Evolutionary conservation across 2,113 vertebrate genomes (phyloP).

Genomic region (Brachyhypopomus gauderio): DNA sequence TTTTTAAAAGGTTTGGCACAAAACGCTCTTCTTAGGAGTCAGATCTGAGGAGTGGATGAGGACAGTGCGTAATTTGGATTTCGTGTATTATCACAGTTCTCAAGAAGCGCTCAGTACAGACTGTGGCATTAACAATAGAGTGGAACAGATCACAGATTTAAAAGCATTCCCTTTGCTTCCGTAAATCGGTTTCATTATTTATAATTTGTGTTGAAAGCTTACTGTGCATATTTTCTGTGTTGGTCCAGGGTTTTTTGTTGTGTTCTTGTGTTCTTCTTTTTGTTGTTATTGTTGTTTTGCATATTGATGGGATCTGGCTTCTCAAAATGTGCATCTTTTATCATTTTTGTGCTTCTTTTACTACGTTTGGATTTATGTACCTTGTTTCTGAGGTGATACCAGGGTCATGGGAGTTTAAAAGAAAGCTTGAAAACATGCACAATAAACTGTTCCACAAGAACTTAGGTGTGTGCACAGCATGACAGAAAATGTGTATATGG

Average conservation of each 20-base stretch:
- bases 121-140: background rate
- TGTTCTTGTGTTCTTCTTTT: too few relatives aligned
- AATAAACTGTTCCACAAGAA: background rate
- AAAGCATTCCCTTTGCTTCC: background rate
- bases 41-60: too few relatives aligned
- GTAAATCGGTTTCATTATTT: slow-evolving; percentile 16
- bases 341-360: too few relatives aligned
- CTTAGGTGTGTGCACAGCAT: background rate
- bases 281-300: too few relatives aligned
- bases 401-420: background rate
- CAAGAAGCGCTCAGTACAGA: background rate
- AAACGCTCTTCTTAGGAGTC: too few relatives aligned
- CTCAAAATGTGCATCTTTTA: too few relatives aligned
- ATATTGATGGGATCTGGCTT: too few relatives aligned
- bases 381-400: background rate
- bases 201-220: background rate
- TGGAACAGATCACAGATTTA: slow-evolving; percentile 19
- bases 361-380: background rate
- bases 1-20: too few relatives aligned
- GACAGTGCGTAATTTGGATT: background rate
- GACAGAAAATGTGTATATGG: background rate
- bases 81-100: background rate
- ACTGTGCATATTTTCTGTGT: slow-evolving; percentile 15
- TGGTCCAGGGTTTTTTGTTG: background rate
- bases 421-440: background rate